Evolutionary conservation across 2,113 vertebrate genomes (phyloP), one percentile per base, ranked within the genome.

Genomic region (Mesembrinibis cayennensis): DNA sequence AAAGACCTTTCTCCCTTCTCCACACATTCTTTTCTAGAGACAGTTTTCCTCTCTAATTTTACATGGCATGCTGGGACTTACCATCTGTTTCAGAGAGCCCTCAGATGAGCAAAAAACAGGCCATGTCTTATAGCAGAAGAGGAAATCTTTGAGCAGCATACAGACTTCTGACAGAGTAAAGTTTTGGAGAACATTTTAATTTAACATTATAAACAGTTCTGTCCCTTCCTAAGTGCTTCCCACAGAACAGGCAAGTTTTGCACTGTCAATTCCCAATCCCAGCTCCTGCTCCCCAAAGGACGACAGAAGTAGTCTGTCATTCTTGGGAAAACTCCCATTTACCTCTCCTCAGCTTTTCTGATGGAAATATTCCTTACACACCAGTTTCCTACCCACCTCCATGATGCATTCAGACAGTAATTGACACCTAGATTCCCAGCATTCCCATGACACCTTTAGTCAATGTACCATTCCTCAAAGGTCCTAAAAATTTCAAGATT

Each of bases 21-120:
- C n/a, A 12, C 36, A 53, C 56, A 73, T 89, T 92, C 38, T 76
- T 77, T 94, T 94, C 79, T 45, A 79, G 55, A 88, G 19, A 78
- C 61, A 84, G n/a, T 79, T 92, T 95, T 91, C 34, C 42, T 72
- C 53, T 96, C 71, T 95, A 93, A 95, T 93, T 97, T 95, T 92
- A 87, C 92, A 87, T 74, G 93, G 63, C 88, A 81, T 2, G 0
- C 25, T 70, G 82, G 76, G 65, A 88, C 12, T 88, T 90, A n/a
- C 91, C 91, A 95, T 96, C 94, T 97, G 92, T 74, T 97, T 90
- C 86, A 67, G 45, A 78, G 74, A 91, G 8, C n/a, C 69, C 49
- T 81, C 84, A 70, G 77, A 70, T 49, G 53, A 94, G 44, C 40
- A 78, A 74, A 91, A 81, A 53, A 11, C 14, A 67, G 63, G 29